Conservation (phyloP, 1,140 invertebrate species). For the Tetramorium alpestre region DNA sequence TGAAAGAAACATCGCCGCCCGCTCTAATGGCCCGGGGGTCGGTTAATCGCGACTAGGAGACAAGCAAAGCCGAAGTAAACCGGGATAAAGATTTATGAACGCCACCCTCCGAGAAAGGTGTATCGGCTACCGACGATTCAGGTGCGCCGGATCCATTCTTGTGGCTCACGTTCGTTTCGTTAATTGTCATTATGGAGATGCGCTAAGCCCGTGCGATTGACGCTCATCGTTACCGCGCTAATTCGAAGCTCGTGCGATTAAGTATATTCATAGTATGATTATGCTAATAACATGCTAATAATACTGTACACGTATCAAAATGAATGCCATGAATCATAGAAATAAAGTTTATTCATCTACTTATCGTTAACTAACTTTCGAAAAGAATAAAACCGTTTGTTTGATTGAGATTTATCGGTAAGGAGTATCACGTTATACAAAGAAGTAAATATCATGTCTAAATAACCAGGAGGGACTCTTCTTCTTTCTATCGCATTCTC, state of each 20-base stretch:
- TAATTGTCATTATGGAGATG: conserved; percentile 45
- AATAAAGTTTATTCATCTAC: not conserved
- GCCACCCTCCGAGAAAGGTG: conserved; percentile 45
- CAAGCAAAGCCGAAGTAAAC: conserved; percentile 70
- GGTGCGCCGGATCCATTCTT: conserved; percentile 9
- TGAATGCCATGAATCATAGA: not conserved
- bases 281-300: not conserved
- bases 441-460: conserved; percentile 33
- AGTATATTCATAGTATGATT: not conserved
- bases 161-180: conserved; percentile 47
- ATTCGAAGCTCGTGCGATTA: not conserved
- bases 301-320: no score
- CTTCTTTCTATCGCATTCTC: conserved; percentile 31
- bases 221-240: not conserved
- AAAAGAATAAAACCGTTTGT: not conserved
- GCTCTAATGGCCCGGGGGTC: conserved; percentile 59
- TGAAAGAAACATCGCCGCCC: conserved; percentile 69
- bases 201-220: conserved; percentile 1
- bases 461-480: not conserved
- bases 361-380: not conserved
- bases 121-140: conserved; percentile 51
- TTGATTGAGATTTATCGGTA: not conserved
- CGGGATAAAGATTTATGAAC: conserved; percentile 69
- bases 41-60: conserved; percentile 70
- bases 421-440: not conserved